These are phyloP conservation scores for Pseudomyrmex cubaensis DNA, from an alignment of 1,140 invertebrate species.

Conservation along the genomic window DNA sequence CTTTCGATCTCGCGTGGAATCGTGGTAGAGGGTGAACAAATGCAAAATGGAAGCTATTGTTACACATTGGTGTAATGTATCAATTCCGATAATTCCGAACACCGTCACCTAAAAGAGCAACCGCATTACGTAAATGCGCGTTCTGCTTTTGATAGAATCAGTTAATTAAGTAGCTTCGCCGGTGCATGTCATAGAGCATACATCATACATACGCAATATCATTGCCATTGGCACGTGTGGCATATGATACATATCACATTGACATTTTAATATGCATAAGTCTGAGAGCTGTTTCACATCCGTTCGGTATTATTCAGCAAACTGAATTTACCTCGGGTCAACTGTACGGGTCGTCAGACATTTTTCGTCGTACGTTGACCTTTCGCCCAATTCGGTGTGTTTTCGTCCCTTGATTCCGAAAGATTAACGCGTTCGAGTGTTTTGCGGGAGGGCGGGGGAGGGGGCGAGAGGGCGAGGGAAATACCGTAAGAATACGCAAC, in stretches of 20 bases:
- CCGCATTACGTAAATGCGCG: conserved; percentile 3
- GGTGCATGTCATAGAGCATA: neutral
- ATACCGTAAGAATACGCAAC: conserved; percentile 18
- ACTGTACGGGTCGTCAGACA: neutral
- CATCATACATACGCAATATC: conserved; percentile 12
- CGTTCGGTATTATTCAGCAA: neutral
- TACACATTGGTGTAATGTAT: conserved; percentile 3
- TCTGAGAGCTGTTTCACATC: neutral
- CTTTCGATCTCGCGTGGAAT: conserved; percentile 24
- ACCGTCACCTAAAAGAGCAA: conserved; percentile 14
- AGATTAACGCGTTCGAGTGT: conserved; percentile 12
- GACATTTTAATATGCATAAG: conserved; percentile 30
- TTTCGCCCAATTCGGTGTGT: too few relatives aligned
- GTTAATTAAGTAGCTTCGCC: conserved; percentile 39
- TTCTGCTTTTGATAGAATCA: conserved; percentile 28
- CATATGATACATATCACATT: conserved; percentile 8
- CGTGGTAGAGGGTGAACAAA: conserved; percentile 4
- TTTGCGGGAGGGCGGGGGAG: neutral
- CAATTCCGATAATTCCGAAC: neutral
- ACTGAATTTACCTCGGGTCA: neutral
- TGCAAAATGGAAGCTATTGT: conserved; percentile 29
- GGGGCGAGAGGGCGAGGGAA: neutral
- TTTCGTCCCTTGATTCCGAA: conserved; percentile 8
- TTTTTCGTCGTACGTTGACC: neutral
- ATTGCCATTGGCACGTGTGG: conserved; percentile 6